phyloP scores from a whole-genome alignment of 2,797 vertebrate genomes.

The Tapirus indicus region DNA sequence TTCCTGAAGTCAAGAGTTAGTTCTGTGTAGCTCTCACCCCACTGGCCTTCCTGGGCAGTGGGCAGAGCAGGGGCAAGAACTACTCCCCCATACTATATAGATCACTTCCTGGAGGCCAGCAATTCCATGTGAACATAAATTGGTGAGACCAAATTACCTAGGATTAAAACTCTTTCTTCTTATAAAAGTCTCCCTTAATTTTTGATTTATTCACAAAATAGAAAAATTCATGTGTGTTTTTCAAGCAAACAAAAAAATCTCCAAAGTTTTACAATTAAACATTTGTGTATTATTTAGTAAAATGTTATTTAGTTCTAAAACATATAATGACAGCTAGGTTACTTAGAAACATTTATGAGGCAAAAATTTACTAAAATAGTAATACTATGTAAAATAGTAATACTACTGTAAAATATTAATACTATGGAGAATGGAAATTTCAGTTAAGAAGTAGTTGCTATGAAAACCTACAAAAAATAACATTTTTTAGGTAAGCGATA shows the following conservation, averaged over 20 bases:
- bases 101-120: background rate
- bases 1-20: background rate
- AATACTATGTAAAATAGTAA: conserved; percentile 14
- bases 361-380: conserved; percentile 4
- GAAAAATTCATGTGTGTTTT: background rate
- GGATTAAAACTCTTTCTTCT: background rate
- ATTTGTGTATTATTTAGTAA: background rate
- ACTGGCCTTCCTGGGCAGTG: background rate
- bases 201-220: background rate
- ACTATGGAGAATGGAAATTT: background rate
- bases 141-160: background rate
- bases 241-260: background rate
- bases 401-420: background rate
- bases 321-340: background rate
- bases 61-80: background rate
- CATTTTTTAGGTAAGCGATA: background rate
- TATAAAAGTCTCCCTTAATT: background rate
- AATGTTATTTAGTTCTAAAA: conserved; percentile 3
- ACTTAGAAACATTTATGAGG: background rate
- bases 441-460: background rate
- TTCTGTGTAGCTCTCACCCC: background rate
- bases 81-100: accelerated
- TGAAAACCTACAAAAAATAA: background rate
- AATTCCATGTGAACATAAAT: background rate
- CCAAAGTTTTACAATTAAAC: background rate